These are phyloP conservation scores for Danionella cerebrum DNA, from an alignment of 2,113 vertebrate genomes.

Conservation along the genomic window DNA sequence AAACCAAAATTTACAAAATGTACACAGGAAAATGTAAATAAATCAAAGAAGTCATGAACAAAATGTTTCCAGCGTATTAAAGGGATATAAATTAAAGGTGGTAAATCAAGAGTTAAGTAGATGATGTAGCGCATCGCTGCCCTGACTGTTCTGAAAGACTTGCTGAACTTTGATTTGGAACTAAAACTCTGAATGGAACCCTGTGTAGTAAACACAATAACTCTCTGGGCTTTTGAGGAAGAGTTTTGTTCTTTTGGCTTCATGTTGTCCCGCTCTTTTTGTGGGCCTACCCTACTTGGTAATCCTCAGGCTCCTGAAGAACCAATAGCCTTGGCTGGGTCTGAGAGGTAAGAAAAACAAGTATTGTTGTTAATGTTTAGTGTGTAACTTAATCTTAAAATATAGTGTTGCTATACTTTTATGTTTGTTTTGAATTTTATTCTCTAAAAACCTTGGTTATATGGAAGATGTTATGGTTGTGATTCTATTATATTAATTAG, in stretches of 20 bases:
- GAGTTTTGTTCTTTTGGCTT: not conserved
- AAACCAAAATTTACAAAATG: no score
- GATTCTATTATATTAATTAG: no score
- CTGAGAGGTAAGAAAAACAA: not conserved
- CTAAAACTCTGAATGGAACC: not conserved
- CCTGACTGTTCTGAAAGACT: not conserved
- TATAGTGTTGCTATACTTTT: no score
- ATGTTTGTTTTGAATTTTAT: no score
- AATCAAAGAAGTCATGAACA: no score
- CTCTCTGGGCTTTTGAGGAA: not conserved
- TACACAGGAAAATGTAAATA: no score
- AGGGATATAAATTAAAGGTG: no score
- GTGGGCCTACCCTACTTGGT: not conserved
- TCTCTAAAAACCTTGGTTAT: no score
- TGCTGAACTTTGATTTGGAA: not conserved
- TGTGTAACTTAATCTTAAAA: no score
- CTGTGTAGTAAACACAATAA: constrained; percentile 1
- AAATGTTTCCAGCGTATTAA: not conserved
- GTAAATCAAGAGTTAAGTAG: not conserved
- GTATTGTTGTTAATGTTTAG: not conserved
- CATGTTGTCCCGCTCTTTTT: not conserved
- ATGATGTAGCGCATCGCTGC: not conserved
- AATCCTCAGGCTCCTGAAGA: not conserved
- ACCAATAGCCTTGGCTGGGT: not conserved
- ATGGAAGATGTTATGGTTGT: no score